phyloP scores from a whole-genome alignment of 2,113 vertebrate species.

The Pardalotus punctatus region DNA sequence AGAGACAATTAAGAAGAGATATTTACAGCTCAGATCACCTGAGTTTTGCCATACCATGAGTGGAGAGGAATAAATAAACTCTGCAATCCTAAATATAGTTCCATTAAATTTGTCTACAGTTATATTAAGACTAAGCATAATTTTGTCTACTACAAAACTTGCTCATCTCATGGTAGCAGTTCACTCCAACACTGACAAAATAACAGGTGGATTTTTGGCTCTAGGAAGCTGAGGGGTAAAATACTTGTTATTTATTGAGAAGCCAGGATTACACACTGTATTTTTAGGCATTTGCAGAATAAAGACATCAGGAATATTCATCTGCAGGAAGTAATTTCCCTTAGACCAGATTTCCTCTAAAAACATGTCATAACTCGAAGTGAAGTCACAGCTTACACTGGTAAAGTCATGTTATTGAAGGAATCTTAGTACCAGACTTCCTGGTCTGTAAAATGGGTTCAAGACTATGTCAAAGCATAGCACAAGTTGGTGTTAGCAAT shows the following conservation, averaged over 20 bases:
- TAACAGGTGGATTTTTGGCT: not conserved
- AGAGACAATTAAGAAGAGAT: not conserved
- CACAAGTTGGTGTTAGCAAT: not conserved
- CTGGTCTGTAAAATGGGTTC: not conserved
- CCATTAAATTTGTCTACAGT: not conserved
- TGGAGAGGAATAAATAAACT: not conserved
- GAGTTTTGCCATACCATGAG: not conserved
- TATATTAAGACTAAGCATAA: not conserved
- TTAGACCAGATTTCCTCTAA: not conserved
- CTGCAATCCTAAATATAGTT: not conserved
- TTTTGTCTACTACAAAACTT: not conserved
- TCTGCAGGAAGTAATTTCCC: not conserved
- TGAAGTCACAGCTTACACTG: not conserved
- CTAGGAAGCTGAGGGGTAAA: not conserved
- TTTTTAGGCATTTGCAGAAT: not conserved
- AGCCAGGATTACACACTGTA: not conserved
- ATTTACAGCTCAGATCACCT: not conserved
- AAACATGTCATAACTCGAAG: not conserved
- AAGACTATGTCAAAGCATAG: not conserved
- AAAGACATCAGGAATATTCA: not conserved
- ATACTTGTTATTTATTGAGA: not conserved
- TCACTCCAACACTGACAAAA: not conserved
- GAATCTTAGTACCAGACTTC: not conserved
- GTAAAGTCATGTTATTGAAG: not conserved
- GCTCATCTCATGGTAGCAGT: not conserved